Evolutionary conservation across 2,113 vertebrate genomes (phyloP), one percentile per base, ranked within the genome.

Genomic region (Eulemur rufifrons): DNA sequence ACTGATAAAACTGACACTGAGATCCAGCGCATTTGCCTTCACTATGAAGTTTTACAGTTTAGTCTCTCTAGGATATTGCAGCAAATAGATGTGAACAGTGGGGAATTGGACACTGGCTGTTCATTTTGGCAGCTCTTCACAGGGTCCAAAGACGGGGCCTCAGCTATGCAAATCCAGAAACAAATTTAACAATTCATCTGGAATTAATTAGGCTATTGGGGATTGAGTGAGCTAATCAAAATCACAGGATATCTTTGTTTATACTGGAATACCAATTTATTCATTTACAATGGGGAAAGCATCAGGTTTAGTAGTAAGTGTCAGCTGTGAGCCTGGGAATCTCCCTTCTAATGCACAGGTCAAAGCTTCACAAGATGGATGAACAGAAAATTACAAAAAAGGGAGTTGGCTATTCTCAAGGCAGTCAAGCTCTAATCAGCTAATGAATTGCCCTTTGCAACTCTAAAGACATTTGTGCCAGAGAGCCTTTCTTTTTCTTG

Each of bases 371-470:
- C 91, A 89, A 73, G 69, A 87, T 1, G 89, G 94, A 93, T 95
- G 95, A 91, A 92, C 23, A 96, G 64, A 94, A 96, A 94, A 88
- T 69, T 88, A 88, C 73, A 78, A 92, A 77, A 80, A 93, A 69
- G 45, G 45, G 89, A 95, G 29, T 56, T 0, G 2, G 61, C 39
- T 91, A 17, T 74, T 95, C 83, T 91, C 61, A 39, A 87, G 39
- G 32, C 73, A 85, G 68, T 86, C 66, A 81, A 71, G 76, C 66
- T 68, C 18, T 94, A 84, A 96, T 97, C 85, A 94, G 54, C 85
- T 96, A 94, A 94, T 94, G 93, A 96, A 91, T 94, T 96, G 86
- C 74, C 91, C 93, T 95, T 94, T 93, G 95, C 91, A 80, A 91
- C 34, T 64, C 88, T 34, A 89, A 94, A 86, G 86, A 50, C 81